Percentiles rank a stretch among this genome's conserved stretches.
Evolutionary conservation across 2,797 vertebrate genomes (phyloP).

Genomic region (Sebastes taczanowskii): DNA sequence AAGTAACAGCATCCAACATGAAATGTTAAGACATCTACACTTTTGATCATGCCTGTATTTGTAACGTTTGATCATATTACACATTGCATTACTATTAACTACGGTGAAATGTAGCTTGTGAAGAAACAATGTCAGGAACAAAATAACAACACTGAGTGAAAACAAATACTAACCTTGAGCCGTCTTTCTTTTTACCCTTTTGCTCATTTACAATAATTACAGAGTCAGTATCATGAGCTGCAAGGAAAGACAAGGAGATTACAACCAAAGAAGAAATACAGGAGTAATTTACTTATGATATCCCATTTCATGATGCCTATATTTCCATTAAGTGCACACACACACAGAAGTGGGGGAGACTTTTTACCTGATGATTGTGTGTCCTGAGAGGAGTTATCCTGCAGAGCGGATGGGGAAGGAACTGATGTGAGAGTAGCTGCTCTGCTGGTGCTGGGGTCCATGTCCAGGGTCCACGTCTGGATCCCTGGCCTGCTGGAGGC

Average conservation of each 20-base stretch:
- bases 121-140: background rate
- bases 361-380: conserved; percentile 82
- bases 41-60: background rate
- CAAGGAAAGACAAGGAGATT: conserved; percentile 39
- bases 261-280: background rate
- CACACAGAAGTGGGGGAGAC: background rate
- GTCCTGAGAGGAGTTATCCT: conserved; percentile 83
- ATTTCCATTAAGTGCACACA: background rate
- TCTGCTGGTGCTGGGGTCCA: conserved; percentile 56
- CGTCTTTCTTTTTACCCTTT: conserved; percentile 83
- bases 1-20: background rate
- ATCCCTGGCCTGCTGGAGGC: conserved; percentile 62
- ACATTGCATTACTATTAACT: background rate
- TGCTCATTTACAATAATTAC: conserved; percentile 93
- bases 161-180: conserved; percentile 82
- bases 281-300: background rate
- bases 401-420: conserved; percentile 76
- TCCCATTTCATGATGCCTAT: background rate
- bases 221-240: conserved; percentile 87
- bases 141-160: background rate
- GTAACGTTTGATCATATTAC: background rate
- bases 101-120: background rate
- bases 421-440: conserved; percentile 47
- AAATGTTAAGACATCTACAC: background rate
- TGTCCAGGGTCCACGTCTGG: conserved; percentile 67